Percentiles rank a stretch among this genome's conserved stretches.
Conservation (phyloP, 2,113 vertebrate genomes). For the Hylia prasina region DNA sequence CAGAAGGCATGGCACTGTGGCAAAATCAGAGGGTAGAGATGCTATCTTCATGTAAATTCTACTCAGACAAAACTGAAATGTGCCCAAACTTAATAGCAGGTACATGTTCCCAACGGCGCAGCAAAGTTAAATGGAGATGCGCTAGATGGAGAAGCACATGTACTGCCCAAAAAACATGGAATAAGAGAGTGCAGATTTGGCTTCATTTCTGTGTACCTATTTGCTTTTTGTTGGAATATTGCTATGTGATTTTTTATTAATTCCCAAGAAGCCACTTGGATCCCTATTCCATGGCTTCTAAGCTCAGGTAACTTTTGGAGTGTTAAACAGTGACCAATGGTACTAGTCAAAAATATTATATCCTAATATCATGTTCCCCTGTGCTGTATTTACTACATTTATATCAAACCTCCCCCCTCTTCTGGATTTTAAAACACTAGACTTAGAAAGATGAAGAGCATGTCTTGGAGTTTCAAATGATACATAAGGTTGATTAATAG, state of each 20-base stretch:
- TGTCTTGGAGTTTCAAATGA: constrained; percentile 30
- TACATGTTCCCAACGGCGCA: not conserved
- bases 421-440: not conserved
- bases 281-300: not conserved
- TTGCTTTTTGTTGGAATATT: not conserved
- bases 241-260: not conserved
- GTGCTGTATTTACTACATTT: not conserved
- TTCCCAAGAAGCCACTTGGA: not conserved
- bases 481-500: constrained; percentile 12
- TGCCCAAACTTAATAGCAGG: not conserved
- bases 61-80: not conserved
- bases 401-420: not conserved
- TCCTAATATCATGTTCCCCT: not conserved
- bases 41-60: not conserved
- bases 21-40: not conserved
- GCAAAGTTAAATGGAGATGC: not conserved
- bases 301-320: not conserved
- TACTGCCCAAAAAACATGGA: not conserved
- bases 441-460: not conserved
- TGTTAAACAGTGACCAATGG: not conserved
- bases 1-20: not conserved
- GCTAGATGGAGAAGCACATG: not conserved
- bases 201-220: not conserved
- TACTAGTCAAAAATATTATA: not conserved
- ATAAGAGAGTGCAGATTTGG: not conserved